These are phyloP conservation scores for Triplophysa siluroides DNA, from an alignment of 2,113 vertebrate species.

Conservation along the genomic window DNA sequence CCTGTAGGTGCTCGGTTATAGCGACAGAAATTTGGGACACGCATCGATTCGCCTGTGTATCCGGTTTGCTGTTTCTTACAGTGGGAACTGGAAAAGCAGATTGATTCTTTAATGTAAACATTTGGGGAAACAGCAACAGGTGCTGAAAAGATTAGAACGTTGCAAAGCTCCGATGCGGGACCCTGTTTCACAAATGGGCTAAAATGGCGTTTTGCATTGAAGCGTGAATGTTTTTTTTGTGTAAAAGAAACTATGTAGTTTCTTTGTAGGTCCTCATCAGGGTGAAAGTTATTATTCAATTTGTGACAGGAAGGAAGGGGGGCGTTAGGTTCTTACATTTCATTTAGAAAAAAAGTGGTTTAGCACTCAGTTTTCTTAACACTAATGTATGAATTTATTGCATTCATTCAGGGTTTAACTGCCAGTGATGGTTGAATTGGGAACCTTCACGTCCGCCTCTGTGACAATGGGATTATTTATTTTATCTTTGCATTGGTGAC, in stretches of 20 bases:
- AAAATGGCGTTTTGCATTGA: not conserved
- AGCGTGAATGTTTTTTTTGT: not conserved
- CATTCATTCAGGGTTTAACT: too few species aligned
- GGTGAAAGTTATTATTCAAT: not conserved
- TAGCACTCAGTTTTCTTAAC: not conserved
- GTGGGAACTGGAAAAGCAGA: not conserved
- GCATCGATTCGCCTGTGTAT: not conserved
- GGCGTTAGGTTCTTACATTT: not conserved
- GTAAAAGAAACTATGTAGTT: not conserved
- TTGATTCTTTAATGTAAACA: not conserved
- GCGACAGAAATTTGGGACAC: not conserved
- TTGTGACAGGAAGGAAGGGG: not conserved
- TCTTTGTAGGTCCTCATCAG: not conserved
- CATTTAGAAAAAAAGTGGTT: not conserved
- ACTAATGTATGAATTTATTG: not conserved
- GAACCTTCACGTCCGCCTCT: too few species aligned
- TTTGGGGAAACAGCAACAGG: not conserved
- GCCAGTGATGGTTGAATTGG: too few species aligned
- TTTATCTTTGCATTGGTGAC: too few species aligned
- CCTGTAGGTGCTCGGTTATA: constrained; percentile 31
- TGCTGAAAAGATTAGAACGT: not conserved
- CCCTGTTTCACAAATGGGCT: not conserved
- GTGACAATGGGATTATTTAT: too few species aligned
- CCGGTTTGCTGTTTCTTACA: not conserved
- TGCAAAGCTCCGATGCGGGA: not conserved